phyloP scores from a whole-genome alignment of 1,140 invertebrate species.

The Orchestia grillus region DNA sequence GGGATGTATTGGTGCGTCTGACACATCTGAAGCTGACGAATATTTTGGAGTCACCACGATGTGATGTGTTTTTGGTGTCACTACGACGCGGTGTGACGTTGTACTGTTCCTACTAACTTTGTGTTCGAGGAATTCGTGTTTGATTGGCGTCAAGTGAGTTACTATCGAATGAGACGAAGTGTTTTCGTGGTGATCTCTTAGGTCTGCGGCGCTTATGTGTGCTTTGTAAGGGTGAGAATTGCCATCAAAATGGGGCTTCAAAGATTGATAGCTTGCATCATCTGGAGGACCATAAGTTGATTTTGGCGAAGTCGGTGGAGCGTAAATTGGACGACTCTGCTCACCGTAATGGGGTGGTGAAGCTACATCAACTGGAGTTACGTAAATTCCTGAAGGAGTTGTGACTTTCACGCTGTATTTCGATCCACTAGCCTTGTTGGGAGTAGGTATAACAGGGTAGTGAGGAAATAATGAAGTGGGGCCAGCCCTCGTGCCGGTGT shows the following conservation, averaged over 20 bases:
- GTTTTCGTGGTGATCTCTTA: neutral
- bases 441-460: constrained; percentile 42
- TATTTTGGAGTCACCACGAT: neutral
- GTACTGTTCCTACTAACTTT: neutral
- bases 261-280: neutral
- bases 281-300: constrained; percentile 58
- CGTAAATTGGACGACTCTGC: constrained; percentile 18
- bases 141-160: neutral
- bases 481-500: neutral
- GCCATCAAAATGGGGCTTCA: neutral
- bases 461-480: neutral
- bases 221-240: constrained; percentile 17
- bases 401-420: constrained; percentile 51
- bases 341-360: neutral
- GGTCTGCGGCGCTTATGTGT: neutral
- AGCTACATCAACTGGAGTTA: neutral
- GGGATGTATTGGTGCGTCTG: neutral
- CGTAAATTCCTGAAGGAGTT: constrained; percentile 46
- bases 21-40: neutral
- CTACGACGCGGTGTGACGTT: neutral
- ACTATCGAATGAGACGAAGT: neutral
- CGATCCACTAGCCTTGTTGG: neutral
- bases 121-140: neutral
- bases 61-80: constrained; percentile 34
- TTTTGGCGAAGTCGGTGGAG: constrained; percentile 50